phyloP scores from a whole-genome alignment of 2,888 invertebrate genomes.

The Amorpha juglandis region DNA sequence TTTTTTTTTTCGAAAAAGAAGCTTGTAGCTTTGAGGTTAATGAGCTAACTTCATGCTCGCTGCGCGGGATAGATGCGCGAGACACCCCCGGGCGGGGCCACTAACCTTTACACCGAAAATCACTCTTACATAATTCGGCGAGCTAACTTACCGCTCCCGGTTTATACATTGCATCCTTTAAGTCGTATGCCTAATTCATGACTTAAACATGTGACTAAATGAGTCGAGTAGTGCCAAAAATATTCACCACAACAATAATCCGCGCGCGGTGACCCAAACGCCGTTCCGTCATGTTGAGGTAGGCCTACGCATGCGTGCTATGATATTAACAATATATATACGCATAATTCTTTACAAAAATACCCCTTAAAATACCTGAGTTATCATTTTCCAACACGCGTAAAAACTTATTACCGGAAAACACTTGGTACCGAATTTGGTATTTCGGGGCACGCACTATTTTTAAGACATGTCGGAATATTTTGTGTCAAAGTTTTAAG shows the following conservation, averaged over 20 bases:
- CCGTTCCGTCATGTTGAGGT: not conserved
- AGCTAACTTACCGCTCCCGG: not conserved
- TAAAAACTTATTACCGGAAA: too few relatives aligned
- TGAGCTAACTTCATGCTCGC: not conserved
- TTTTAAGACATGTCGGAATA: not conserved
- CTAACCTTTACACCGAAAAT: not conserved
- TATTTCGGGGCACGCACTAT: not conserved
- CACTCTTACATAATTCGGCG: not conserved
- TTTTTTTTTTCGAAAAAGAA: not conserved
- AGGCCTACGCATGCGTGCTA: not conserved
- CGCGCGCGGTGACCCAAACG: not conserved
- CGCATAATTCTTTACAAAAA: too few relatives aligned
- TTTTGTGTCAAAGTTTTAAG: not conserved
- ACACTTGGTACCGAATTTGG: too few relatives aligned
- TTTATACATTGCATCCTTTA: not conserved
- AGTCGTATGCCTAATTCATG: not conserved
- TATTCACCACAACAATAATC: not conserved
- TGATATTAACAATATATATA: not conserved
- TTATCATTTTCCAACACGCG: too few relatives aligned
- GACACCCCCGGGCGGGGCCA: not conserved
- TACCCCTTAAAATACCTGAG: too few relatives aligned
- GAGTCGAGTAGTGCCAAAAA: not conserved
- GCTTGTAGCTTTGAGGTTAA: not conserved
- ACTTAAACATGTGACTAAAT: not conserved
- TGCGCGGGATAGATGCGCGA: not conserved